phyloP scores from a whole-genome alignment of 1,140 invertebrate genomes.

The Steinernema khuongi region DNA sequence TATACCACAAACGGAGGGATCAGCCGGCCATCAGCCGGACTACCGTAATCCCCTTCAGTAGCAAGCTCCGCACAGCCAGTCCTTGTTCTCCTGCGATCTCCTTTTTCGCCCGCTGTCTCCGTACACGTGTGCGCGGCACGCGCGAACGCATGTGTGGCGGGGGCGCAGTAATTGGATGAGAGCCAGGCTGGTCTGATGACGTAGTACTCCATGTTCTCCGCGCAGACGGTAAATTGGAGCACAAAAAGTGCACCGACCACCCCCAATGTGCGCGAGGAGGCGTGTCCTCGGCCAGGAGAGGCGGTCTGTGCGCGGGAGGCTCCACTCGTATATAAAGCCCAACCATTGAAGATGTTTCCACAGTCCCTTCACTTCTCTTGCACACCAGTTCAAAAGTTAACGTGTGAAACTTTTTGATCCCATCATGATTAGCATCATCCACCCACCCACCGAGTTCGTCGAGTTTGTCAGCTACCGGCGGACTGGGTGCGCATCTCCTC shows the following conservation, averaged over 20 bases:
- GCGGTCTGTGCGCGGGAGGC: neutral
- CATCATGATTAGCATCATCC: constrained; percentile 41
- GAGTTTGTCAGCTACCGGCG: constrained; percentile 32
- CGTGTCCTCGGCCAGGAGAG: neutral
- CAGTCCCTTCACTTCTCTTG: constrained; percentile 6
- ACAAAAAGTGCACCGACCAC: constrained; percentile 13
- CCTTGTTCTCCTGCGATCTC: neutral
- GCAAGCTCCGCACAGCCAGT: neutral
- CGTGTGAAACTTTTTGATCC: neutral
- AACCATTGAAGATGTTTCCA: constrained; percentile 1
- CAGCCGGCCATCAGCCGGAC: neutral
- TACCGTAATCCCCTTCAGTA: neutral
- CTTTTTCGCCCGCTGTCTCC: neutral
- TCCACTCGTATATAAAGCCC: constrained; percentile 1
- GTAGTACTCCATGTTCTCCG: constrained; percentile 6
- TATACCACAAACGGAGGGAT: neutral
- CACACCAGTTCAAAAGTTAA: neutral
- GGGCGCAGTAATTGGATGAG: constrained; percentile 12
- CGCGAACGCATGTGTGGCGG: neutral
- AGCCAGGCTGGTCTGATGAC: constrained; percentile 12
- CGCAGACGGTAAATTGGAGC: constrained; percentile 13
- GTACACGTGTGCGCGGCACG: neutral
- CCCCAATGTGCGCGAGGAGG: constrained; percentile 14
- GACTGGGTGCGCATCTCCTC: neutral
- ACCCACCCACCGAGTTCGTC: constrained; percentile 31